Conservation (phyloP, 2,113 vertebrate genomes). For the Alethe castanea region DNA sequence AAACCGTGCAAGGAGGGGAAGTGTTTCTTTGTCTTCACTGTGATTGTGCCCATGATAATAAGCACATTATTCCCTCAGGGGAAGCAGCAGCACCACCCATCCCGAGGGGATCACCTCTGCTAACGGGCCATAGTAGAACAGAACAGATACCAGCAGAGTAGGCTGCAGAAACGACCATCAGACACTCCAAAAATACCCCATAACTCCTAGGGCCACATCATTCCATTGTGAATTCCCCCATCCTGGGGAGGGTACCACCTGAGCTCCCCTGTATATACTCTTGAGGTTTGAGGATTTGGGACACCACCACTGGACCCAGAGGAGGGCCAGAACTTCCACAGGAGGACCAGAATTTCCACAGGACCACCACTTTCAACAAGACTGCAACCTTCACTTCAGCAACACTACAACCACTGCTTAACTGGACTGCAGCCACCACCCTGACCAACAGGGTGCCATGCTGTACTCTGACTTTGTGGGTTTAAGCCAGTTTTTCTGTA, state of each 20-base stretch:
- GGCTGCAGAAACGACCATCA: neutral
- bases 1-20: neutral
- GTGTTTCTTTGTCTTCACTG: neutral
- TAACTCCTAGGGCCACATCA: neutral
- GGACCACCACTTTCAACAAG: neutral
- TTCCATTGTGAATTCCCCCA: neutral
- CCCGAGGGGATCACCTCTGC: neutral
- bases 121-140: neutral
- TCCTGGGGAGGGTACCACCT: neutral
- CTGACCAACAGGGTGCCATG: neutral
- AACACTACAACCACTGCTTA: neutral
- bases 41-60: neutral
- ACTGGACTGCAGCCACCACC: neutral
- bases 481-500: neutral
- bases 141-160: neutral
- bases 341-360: neutral
- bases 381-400: neutral
- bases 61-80: too few species aligned
- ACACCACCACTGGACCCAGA: too few species aligned
- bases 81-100: neutral
- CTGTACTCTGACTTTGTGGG: neutral
- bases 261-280: neutral
- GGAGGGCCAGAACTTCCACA: accelerated
- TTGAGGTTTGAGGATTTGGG: neutral
- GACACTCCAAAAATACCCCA: neutral